These are phyloP conservation scores for Centrocercus urophasianus DNA, from an alignment of 2,113 vertebrate species.

Conservation along the genomic window DNA sequence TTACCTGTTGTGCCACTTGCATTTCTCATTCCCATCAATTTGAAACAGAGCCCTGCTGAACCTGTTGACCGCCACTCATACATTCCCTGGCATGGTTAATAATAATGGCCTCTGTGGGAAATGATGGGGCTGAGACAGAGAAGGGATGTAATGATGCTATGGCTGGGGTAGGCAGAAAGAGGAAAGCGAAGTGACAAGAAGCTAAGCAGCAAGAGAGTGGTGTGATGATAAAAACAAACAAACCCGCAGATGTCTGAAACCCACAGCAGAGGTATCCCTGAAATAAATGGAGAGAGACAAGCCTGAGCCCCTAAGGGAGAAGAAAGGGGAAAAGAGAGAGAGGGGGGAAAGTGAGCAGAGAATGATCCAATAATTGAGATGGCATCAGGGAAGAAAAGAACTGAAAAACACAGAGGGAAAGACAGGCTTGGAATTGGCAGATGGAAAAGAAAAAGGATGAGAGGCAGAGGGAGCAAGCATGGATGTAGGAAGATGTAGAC, in stretches of 20 bases:
- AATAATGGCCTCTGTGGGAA: slow-evolving; percentile 58
- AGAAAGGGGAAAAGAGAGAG: neutral
- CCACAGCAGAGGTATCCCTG: neutral
- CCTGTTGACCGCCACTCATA: slow-evolving; percentile 46
- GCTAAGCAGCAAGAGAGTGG: slow-evolving; percentile 62
- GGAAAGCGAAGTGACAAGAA: slow-evolving; percentile 57
- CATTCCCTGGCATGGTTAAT: slow-evolving; percentile 49
- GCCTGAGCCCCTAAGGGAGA: slow-evolving; percentile 48
- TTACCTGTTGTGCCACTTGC: slow-evolving; percentile 40
- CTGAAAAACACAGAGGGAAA: neutral
- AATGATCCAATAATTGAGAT: slow-evolving; percentile 58
- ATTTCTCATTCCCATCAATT: slow-evolving; percentile 59
- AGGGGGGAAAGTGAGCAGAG: slow-evolving; percentile 13
- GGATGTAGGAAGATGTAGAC: neutral
- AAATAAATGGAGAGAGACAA: slow-evolving; percentile 46
- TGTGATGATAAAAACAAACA: slow-evolving; percentile 65
- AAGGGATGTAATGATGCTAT: slow-evolving; percentile 58
- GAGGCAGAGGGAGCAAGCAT: neutral
- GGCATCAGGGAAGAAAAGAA: slow-evolving; percentile 5
- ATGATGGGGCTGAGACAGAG: slow-evolving; percentile 62
- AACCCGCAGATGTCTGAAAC: slow-evolving; percentile 42
- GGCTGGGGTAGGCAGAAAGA: slow-evolving; percentile 27
- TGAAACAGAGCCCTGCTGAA: slow-evolving; percentile 58
- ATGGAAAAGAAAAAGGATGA: neutral
- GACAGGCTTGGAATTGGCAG: slow-evolving; percentile 17